Conservation (phyloP, 2,888 invertebrate species). For the Mechanitis messenoides region DNA sequence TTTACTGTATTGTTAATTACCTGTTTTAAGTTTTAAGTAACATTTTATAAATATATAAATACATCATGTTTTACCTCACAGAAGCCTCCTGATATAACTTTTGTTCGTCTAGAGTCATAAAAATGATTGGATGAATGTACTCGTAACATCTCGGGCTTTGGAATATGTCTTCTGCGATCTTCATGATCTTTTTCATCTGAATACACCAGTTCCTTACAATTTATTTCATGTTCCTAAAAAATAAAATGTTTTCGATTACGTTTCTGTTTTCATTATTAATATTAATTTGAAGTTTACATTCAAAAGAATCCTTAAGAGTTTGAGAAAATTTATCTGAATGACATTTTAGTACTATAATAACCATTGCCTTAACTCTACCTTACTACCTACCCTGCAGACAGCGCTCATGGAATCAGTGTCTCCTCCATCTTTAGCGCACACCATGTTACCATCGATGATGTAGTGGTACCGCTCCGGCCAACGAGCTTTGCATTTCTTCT, state of each 20-base stretch:
- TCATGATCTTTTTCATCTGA: slow-evolving; percentile 40
- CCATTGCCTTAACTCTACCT: not conserved
- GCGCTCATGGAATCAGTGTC: slow-evolving; percentile 39
- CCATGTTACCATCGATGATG: slow-evolving; percentile 55
- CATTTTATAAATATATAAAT: no score
- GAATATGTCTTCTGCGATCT: slow-evolving; percentile 29
- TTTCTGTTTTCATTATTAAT: no score
- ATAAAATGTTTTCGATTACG: not conserved
- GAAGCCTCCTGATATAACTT: slow-evolving; percentile 49
- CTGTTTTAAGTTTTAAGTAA: no score
- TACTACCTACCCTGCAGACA: slow-evolving; percentile 43
- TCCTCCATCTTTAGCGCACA: slow-evolving; percentile 53
- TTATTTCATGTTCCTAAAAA: slow-evolving; percentile 48
- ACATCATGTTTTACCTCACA: slow-evolving; percentile 49
- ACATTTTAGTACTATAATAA: no score
- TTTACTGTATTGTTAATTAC: no score
- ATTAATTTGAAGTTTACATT: no score
- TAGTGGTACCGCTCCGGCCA: slow-evolving; percentile 59
- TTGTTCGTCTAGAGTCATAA: slow-evolving; percentile 35
- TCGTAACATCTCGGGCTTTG: slow-evolving; percentile 30
- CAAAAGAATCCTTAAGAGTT: no score
- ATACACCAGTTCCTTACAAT: slow-evolving; percentile 54
- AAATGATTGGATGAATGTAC: slow-evolving; percentile 42
- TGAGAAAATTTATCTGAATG: no score
- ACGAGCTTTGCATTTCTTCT: slow-evolving; percentile 48